phyloP scores from a whole-genome alignment of 2,113 vertebrate genomes.

The Sturnira hondurensis region DNA sequence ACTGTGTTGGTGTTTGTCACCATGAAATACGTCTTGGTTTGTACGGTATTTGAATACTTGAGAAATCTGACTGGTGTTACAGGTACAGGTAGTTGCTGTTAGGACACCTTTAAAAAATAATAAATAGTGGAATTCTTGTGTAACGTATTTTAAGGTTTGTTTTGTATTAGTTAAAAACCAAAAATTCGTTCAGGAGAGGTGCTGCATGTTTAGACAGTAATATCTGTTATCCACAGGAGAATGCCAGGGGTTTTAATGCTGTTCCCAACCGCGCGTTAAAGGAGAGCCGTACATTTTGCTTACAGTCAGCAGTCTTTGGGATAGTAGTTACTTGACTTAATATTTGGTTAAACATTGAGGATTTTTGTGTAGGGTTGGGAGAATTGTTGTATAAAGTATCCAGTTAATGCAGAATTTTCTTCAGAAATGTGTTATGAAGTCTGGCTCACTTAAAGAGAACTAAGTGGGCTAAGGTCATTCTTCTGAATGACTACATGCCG shows the following conservation, averaged over 20 bases:
- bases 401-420: neutral
- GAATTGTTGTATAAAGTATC: neutral
- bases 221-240: neutral
- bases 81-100: neutral
- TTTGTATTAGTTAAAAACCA: slow-evolving; percentile 14
- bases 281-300: neutral
- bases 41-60: neutral
- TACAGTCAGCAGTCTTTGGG: neutral
- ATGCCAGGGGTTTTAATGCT: neutral
- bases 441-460: neutral
- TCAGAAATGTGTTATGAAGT: neutral
- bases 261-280: neutral
- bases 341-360: neutral
- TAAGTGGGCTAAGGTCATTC: neutral
- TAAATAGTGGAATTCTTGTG: neutral
- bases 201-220: neutral
- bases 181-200: neutral
- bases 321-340: neutral
- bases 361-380: neutral
- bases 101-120: neutral
- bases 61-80: neutral
- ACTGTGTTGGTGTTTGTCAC: neutral
- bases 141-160: neutral
- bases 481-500: neutral
- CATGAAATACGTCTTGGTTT: neutral